Percentiles rank a stretch among this genome's conserved stretches.
Conservation (phyloP, 2,113 vertebrate species). For the Pungitius pungitius region DNA sequence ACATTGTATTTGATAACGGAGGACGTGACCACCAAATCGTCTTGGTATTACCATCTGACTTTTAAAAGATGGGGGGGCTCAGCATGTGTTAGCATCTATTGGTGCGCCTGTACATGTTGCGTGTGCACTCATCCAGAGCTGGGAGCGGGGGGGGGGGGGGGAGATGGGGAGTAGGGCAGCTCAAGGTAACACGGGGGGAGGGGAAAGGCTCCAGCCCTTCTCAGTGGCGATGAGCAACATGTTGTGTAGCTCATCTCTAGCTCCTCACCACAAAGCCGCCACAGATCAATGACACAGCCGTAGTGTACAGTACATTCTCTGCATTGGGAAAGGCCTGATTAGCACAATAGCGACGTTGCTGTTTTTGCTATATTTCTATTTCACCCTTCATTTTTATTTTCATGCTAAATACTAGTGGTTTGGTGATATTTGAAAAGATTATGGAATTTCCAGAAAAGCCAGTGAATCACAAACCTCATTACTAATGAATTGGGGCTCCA, state of each 20-base stretch:
- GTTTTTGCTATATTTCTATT: not conserved
- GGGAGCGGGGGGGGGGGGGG: conserved; percentile 6
- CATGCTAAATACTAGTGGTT: too few relatives aligned
- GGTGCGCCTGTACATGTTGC: not conserved
- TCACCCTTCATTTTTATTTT: too few relatives aligned
- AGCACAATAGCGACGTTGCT: not conserved
- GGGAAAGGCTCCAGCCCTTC: conserved; percentile 12
- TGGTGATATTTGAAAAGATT: too few relatives aligned
- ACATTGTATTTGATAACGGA: conserved; percentile 40
- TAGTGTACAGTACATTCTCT: conserved; percentile 2
- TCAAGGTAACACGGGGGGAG: conserved; percentile 36
- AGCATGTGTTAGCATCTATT: conserved; percentile 18
- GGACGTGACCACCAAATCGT: conserved; percentile 27
- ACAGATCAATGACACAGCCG: not conserved
- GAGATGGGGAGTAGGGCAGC: conserved; percentile 17
- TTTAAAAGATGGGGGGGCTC: conserved; percentile 29
- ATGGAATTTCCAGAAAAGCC: too few relatives aligned
- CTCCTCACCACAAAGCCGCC: conserved; percentile 21
- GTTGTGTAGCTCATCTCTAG: conserved; percentile 42
- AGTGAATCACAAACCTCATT: too few relatives aligned
- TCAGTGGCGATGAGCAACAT: conserved; percentile 21
- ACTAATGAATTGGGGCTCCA: too few relatives aligned
- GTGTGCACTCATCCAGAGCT: conserved; percentile 27
- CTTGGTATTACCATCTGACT: conserved; percentile 51
- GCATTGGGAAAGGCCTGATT: not conserved